Conservation (phyloP, 2,888 invertebrate species). For the Drosophila flavopinicola region DNA sequence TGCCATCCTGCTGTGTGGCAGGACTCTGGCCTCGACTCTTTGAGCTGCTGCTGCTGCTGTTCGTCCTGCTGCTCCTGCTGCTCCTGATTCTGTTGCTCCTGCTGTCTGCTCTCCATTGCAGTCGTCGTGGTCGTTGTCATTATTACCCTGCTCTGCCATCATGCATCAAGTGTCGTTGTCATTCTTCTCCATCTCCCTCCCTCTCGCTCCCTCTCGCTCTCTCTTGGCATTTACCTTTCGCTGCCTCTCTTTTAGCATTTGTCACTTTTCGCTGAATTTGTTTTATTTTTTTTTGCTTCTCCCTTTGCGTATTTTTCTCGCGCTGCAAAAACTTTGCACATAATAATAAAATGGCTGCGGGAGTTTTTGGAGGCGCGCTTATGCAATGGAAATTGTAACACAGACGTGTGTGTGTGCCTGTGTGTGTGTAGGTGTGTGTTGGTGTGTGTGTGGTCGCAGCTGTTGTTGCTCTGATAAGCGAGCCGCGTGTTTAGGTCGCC, state of each 20-base stretch:
- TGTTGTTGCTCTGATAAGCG: constrained; percentile 70
- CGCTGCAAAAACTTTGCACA: constrained; percentile 67
- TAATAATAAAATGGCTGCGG: constrained; percentile 76
- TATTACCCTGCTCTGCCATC: constrained; percentile 79
- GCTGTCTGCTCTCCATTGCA: constrained; percentile 53
- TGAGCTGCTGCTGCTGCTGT: constrained; percentile 34
- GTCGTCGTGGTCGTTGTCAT: constrained; percentile 65
- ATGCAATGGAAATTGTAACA: constrained; percentile 63
- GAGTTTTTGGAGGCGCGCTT: constrained; percentile 69
- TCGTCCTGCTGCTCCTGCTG: no score
- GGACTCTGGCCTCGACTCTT: constrained; percentile 44
- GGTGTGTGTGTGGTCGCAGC: constrained; percentile 54
- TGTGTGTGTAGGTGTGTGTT: constrained; percentile 2
- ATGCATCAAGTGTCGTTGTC: constrained; percentile 78
- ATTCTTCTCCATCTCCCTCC: constrained; percentile 32
- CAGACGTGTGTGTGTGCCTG: neutral
- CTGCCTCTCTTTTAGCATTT: constrained; percentile 36
- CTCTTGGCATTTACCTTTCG: constrained; percentile 18
- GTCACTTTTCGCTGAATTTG: constrained; percentile 58
- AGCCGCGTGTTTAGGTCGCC: constrained; percentile 61
- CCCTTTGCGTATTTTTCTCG: constrained; percentile 28
- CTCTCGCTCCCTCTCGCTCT: neutral
- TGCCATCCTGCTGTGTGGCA: constrained; percentile 37
- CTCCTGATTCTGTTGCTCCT: neutral
- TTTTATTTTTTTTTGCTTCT: constrained; percentile 43